phyloP scores from a whole-genome alignment of 2,888 invertebrate genomes.

The Salpingus planirostris region DNA sequence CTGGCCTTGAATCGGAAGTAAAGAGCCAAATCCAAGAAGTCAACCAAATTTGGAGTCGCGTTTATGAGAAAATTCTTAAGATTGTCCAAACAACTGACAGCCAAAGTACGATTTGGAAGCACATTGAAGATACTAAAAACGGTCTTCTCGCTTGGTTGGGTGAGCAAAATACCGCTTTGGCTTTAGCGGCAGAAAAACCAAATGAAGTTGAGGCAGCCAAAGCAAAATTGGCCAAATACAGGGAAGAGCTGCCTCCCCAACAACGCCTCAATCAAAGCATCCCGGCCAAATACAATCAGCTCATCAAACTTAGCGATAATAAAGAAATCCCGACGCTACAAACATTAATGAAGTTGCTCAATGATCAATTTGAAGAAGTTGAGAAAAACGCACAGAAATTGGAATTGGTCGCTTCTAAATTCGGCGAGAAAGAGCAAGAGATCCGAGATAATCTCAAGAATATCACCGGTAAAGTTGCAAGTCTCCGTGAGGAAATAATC shows the following conservation, averaged over 20 bases:
- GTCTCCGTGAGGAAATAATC: slow-evolving; percentile 72
- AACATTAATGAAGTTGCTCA: slow-evolving; percentile 56
- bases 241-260: slow-evolving; percentile 74
- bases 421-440: slow-evolving; percentile 65
- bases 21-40: slow-evolving; percentile 53
- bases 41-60: slow-evolving; percentile 60
- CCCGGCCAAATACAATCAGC: slow-evolving; percentile 67
- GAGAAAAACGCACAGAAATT: slow-evolving; percentile 65
- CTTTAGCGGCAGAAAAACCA: slow-evolving; percentile 65
- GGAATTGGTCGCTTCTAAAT: slow-evolving; percentile 60
- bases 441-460: slow-evolving; percentile 64
- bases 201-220: slow-evolving; percentile 75
- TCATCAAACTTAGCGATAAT: slow-evolving; percentile 65
- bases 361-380: slow-evolving; percentile 69
- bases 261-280: slow-evolving; percentile 69
- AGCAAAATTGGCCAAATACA: slow-evolving; percentile 70
- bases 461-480: slow-evolving; percentile 59
- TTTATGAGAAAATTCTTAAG: slow-evolving; percentile 62
- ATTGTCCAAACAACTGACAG: slow-evolving; percentile 76
- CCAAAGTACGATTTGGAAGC: slow-evolving; percentile 87
- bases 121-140: slow-evolving; percentile 78
- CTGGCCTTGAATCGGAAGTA: slow-evolving; percentile 54
- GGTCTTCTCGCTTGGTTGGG: slow-evolving; percentile 77
- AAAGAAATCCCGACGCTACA: slow-evolving; percentile 60
- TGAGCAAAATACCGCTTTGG: slow-evolving; percentile 69